Percentiles rank a stretch among this genome's conserved stretches.
phyloP scores from a whole-genome alignment of 30 jellyfish, hydroid and myxozoan species.

The Hydractinia symbiolongicarpus region DNA sequence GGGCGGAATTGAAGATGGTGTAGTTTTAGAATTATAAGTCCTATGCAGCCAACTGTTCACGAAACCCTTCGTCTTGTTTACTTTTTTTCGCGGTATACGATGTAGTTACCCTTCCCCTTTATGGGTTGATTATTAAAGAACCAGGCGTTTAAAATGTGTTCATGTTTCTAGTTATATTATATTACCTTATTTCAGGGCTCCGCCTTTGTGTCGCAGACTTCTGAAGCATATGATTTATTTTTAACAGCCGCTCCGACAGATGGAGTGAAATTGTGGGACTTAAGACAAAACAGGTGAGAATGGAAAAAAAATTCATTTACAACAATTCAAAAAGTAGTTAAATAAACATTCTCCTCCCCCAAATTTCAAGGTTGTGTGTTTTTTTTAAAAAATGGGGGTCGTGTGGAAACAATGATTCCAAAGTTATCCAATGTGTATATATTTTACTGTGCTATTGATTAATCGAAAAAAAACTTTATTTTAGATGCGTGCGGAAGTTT shows the following conservation, averaged over 20 bases:
- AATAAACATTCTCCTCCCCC: neutral
- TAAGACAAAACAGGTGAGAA: conserved; percentile 69
- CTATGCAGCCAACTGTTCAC: too few species aligned
- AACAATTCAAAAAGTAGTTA: too few species aligned
- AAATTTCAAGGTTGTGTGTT: neutral
- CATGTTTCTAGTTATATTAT: neutral
- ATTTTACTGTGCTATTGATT: neutral
- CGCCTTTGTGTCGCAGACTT: conserved; percentile 67
- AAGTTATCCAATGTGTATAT: neutral
- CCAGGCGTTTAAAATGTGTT: too few species aligned
- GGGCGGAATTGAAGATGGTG: too few species aligned
- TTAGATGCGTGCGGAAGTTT: conserved; percentile 81
- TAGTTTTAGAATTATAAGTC: too few species aligned
- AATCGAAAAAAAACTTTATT: neutral
- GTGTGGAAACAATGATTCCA: too few species aligned
- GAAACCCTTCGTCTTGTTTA: too few species aligned
- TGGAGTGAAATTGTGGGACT: conserved; percentile 91
- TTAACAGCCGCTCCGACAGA: conserved; percentile 91
- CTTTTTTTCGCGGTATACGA: too few species aligned
- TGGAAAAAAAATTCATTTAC: too few species aligned
- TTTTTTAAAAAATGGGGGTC: neutral
- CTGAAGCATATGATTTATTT: conserved; percentile 88
- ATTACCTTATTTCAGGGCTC: conserved; percentile 63
- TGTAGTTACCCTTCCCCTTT: too few species aligned
- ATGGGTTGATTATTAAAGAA: too few species aligned